Evolutionary conservation across 1,140 invertebrate genomes (phyloP), one percentile per base, ranked within the genome.

Genomic region (Cydia pomonella): DNA sequence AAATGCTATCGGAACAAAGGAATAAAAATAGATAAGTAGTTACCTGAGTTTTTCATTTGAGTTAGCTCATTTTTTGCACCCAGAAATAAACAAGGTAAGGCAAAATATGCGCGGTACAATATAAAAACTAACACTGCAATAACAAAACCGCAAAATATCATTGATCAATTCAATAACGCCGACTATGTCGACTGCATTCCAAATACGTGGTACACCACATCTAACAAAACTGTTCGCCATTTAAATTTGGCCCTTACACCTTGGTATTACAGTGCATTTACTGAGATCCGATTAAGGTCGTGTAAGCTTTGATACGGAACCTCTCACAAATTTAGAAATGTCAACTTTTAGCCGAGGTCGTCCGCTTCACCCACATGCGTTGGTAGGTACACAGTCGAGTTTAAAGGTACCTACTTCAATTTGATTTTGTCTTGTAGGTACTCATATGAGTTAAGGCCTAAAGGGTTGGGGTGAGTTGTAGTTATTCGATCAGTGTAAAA

Each of bases 311-410:
- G 64, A 69, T 69, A 69, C 64, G 64, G 64, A 69, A 69, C 64
- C 29, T 69, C 64, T 69, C 64, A 69, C 64, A 38, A 9, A 38
- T 69, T 69, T 69, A 69, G 64, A 69, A 69, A 69, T 69, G 64
- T 69, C 64, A 69, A 69, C 64, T 69, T 69, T 69, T 69, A 27
- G 64, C 16, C 64, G 64, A 69, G 64, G 64, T 69, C 64, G 64
- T 69, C 64, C 33, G 27, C 64, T 69, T 33, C 27, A 18, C 64
- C 64, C 64, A 69, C 64, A 18, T 3, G 27, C 27, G 64, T 18
- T 10, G 53, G 18, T 59, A 59, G 9, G 18, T 2, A 23, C 53
- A 59, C 4, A 59, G 18, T 23, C 21, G 2, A 3, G 18, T 23
- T 59, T 1, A 59, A 59, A 23, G n/a, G 1, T 59, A 3, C 12